A percentile compares a stretch with the other conserved stretches of the same genome.
These are phyloP conservation scores for Ochotona curzoniae DNA, from an alignment of 2,113 vertebrate genomes.

Conservation along the genomic window DNA sequence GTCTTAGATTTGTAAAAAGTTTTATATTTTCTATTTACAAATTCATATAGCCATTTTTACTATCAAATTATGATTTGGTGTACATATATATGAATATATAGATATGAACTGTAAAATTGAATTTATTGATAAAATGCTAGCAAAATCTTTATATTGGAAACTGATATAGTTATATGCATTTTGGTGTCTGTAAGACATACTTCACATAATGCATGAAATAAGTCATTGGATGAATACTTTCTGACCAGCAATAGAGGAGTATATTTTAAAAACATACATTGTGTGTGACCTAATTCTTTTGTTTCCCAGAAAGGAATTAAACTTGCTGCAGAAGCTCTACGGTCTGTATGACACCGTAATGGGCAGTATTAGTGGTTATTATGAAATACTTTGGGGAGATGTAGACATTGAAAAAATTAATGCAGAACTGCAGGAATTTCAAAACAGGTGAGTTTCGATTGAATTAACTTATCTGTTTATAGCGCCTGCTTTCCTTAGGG, in stretches of 20 bases:
- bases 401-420: conserved; percentile 89
- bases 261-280: conserved; percentile 25
- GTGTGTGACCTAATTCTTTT: conserved; percentile 34
- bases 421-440: conserved; percentile 87
- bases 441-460: conserved; percentile 81
- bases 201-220: neutral
- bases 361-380: conserved; percentile 86
- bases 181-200: neutral
- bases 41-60: conserved; percentile 11
- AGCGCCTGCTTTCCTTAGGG: neutral
- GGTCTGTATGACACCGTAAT: conserved; percentile 88
- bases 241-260: neutral
- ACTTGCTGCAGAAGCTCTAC: conserved; percentile 88
- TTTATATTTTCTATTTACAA: neutral
- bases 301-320: conserved; percentile 85
- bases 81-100: neutral
- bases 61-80: neutral
- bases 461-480: neutral
- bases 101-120: neutral
- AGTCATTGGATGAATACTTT: conserved; percentile 28
- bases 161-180: neutral
- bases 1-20: neutral
- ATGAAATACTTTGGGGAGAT: conserved; percentile 89
- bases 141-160: conserved; percentile 6
- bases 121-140: neutral